Percentiles rank a stretch among this genome's conserved stretches.
Conservation (phyloP, 2,113 vertebrate genomes). For the Oryzias curvinotus region DNA sequence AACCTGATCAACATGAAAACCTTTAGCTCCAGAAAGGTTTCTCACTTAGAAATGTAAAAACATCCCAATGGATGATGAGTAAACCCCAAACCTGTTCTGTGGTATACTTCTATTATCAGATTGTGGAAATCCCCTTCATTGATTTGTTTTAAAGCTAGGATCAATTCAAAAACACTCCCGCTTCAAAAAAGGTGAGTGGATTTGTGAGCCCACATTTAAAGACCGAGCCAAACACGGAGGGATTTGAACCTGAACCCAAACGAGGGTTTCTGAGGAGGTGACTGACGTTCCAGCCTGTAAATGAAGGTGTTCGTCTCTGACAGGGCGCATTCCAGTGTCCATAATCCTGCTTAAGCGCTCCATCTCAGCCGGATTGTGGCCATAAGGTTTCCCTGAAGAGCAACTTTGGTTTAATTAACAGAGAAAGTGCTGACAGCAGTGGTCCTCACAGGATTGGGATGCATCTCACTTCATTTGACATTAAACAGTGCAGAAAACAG, state of each 20-base stretch:
- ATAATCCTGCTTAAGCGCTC: slow-evolving; percentile 22
- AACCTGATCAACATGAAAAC: too few relatives aligned
- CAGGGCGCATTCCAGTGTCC: slow-evolving; percentile 67
- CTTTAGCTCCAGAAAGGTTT: too few relatives aligned
- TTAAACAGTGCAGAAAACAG: too few relatives aligned
- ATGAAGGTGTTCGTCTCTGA: slow-evolving; percentile 65
- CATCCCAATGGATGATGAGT: too few relatives aligned
- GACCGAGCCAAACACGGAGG: slow-evolving; percentile 66
- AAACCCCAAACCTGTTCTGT: too few relatives aligned
- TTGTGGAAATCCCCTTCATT: too few relatives aligned
- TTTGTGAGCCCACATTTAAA: slow-evolving; percentile 73
- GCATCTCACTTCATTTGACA: too few relatives aligned
- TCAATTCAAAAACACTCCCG: slow-evolving; percentile 19
- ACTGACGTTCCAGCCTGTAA: slow-evolving; percentile 58
- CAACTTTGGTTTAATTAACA: slow-evolving; percentile 20
- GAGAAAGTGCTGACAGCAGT: slow-evolving; percentile 29
- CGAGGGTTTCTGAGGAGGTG: slow-evolving; percentile 58
- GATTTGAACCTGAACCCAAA: slow-evolving; percentile 69
- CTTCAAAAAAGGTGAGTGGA: too few relatives aligned
- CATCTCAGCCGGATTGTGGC: slow-evolving; percentile 53
- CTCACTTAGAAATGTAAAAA: too few relatives aligned
- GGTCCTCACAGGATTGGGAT: background rate
- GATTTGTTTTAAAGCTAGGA: too few relatives aligned
- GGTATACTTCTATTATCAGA: too few relatives aligned
- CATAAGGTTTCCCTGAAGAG: slow-evolving; percentile 11